Evolutionary conservation across 2,888 invertebrate species (phyloP).

Genomic region (Conops quadrifasciatus): DNA sequence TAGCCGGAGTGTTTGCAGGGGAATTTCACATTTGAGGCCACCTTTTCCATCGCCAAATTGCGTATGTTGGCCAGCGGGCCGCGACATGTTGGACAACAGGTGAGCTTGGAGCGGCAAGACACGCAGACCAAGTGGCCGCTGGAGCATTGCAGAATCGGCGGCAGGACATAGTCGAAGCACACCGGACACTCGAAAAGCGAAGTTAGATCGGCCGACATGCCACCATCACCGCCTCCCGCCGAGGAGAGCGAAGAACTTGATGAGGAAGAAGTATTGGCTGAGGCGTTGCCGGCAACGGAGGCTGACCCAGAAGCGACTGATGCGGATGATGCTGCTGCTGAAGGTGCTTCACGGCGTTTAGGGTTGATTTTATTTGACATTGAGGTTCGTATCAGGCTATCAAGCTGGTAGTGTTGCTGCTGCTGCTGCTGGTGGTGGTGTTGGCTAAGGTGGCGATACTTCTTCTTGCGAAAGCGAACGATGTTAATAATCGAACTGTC

Average conservation of each 20-base stretch:
- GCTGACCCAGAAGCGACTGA: conserved; percentile 49
- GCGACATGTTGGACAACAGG: conserved; percentile 97
- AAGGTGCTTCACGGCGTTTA: conserved; percentile 63
- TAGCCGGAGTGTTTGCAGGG: conserved; percentile 98
- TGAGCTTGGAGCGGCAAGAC: conserved; percentile 94
- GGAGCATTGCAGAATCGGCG: conserved; percentile 98
- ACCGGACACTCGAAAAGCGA: conserved; percentile 96
- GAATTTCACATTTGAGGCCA: conserved; percentile 97
- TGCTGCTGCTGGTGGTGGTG: conserved; percentile 21
- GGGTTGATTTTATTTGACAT: conserved; percentile 66
- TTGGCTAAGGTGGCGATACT: conserved; percentile 13
- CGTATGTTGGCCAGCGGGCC: conserved; percentile 97
- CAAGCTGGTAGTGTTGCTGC: conserved; percentile 21
- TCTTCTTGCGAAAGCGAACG: conserved; percentile 23
- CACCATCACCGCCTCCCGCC: conserved; percentile 65
- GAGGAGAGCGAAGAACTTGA: conserved; percentile 65
- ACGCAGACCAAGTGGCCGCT: conserved; percentile 99
- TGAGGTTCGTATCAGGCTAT: conserved; percentile 44
- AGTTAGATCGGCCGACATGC: conserved; percentile 85
- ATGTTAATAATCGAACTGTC: conserved; percentile 27
- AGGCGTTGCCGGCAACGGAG: conserved; percentile 55
- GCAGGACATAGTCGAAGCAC: conserved; percentile 99
- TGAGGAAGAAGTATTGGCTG: conserved; percentile 64
- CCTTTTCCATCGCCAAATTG: conserved; percentile 99
- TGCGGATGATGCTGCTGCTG: conserved; percentile 49